Evolutionary conservation across 2,797 vertebrate genomes (phyloP), one percentile per base, ranked within the genome.

Genomic region (Pteropus rufus): DNA sequence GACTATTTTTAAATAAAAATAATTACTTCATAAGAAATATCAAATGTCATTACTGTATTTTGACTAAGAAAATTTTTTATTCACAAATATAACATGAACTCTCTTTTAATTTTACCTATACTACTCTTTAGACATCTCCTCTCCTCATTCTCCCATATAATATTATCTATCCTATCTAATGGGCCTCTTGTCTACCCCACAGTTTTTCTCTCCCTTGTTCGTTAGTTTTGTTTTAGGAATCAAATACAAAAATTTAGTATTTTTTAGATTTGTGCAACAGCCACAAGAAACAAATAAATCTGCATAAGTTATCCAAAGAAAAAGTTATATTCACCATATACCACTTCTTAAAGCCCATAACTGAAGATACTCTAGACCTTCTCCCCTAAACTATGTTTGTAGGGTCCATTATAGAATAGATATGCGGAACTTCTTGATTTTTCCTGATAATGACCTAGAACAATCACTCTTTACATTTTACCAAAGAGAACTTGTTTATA

Each of bases 211-310:
- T 10, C 72, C 52, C 36, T 60, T 52, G 2, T 36, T 36, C 46
- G 10, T 81, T 80, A 72, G 10, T 80, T 91, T 83, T 80, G 12
- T 62, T 95, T 91, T 80, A 82, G 86, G n/a, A 87, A 82, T 76
- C 26, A 77, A 89, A 69, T 56, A 69, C 49, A 56, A 90, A 87
- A 82, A 94, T 80, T 36, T 6, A 11, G 15, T 14, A n/a, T 62
- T 82, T 91, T 85, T 77, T 65, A 72, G 29, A 85, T 82, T 89
- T 81, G 31, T 75, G 4, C n/a, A 87, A 82, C 9, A 87, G 72
- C 24, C 86, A 90, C 7, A 87, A 94, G 64, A 82, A 89, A 87
- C 39, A 81, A 93, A 72, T 31, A 80, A 70, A 54, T 83, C 58
- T 54, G 21, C 10, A 5, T 49, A 72, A 60, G 14, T 44, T 79